phyloP scores from a whole-genome alignment of 1,140 invertebrate species.

The Wasmannia auropunctata region DNA sequence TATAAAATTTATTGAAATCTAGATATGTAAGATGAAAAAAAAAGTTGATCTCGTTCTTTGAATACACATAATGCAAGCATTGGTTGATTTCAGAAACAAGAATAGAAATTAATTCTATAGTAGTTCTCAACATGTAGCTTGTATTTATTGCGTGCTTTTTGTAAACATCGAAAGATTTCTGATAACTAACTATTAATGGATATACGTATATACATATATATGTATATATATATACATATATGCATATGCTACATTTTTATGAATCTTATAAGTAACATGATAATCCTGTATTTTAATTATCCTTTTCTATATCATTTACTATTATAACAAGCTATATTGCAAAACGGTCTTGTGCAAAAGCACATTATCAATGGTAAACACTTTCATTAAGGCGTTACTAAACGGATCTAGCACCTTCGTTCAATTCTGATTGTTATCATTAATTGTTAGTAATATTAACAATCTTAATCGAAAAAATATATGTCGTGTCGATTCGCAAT shows the following conservation, averaged over 20 bases:
- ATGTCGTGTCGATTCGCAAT: background rate
- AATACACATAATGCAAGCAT: background rate
- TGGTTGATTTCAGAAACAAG: background rate
- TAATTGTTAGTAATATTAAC: no score
- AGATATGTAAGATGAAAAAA: background rate
- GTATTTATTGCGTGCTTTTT: background rate
- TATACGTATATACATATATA: background rate
- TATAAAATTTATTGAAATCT: background rate
- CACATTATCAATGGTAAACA: background rate
- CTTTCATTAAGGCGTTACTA: background rate
- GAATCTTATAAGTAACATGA: background rate
- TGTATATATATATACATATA: background rate
- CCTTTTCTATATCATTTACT: background rate
- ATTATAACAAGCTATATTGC: slow-evolving; percentile 11
- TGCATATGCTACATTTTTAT: background rate
- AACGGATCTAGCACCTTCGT: no score
- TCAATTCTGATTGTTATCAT: no score
- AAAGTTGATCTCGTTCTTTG: background rate
- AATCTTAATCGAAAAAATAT: background rate
- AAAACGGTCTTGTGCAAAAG: background rate
- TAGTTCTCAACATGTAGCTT: background rate
- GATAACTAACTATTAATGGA: background rate
- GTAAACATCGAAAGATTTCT: background rate
- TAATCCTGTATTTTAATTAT: background rate
- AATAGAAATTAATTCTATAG: background rate